Conservation (phyloP, 2,113 vertebrate genomes). For the Engraulis encrasicolus region DNA sequence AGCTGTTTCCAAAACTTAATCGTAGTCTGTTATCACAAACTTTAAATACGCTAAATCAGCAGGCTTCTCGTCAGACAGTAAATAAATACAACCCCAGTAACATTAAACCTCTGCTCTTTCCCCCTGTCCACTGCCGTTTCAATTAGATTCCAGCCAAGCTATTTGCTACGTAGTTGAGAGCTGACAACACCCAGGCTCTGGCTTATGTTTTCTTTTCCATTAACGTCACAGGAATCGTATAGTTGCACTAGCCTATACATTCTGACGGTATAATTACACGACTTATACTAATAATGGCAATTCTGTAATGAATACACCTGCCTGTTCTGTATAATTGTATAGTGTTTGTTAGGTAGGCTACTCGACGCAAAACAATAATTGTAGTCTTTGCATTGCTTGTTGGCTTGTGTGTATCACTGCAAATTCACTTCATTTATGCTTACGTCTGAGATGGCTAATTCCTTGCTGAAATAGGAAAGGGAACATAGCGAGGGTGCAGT, state of each 20-base stretch:
- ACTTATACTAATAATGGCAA: background rate
- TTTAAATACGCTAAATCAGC: background rate
- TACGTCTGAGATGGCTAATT: background rate
- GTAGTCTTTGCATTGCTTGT: background rate
- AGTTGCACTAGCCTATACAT: background rate
- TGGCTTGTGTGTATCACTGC: background rate
- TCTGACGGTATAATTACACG: background rate
- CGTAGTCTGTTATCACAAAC: background rate
- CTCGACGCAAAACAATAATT: background rate
- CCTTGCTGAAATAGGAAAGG: background rate
- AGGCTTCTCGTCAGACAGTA: background rate
- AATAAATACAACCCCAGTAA: background rate
- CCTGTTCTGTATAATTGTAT: background rate
- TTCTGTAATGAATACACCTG: background rate
- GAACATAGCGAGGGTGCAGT: background rate
- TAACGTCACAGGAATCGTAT: background rate
- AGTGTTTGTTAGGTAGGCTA: background rate
- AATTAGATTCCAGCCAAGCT: background rate
- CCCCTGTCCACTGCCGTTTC: background rate
- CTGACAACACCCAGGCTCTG: background rate
- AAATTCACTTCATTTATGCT: background rate
- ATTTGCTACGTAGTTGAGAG: background rate
- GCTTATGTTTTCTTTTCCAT: conserved; percentile 1
- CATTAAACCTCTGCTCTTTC: background rate
- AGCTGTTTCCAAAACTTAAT: background rate